Evolutionary conservation across 2,797 vertebrate genomes (phyloP).

Genomic region (Merluccius polli): DNA sequence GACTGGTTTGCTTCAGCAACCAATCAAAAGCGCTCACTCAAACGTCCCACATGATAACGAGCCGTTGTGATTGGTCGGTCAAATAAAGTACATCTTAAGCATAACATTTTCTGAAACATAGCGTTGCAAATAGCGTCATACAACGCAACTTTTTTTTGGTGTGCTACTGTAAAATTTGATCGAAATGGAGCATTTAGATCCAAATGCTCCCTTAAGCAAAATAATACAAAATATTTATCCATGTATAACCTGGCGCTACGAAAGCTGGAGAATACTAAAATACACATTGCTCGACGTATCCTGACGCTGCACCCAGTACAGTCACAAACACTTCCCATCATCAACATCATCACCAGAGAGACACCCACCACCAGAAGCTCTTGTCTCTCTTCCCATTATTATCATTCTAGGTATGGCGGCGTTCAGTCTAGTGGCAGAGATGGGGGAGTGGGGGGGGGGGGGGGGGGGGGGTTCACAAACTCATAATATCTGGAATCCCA

Average conservation of each 20-base stretch:
- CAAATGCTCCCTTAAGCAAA: too few relatives aligned
- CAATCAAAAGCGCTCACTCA: neutral
- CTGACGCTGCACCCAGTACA: neutral
- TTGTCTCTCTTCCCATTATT: neutral
- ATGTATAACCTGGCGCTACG: neutral
- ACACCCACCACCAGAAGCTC: neutral
- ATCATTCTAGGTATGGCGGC: neutral
- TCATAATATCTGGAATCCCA: constrained; percentile 1
- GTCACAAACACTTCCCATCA: neutral
- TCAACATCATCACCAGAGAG: neutral
- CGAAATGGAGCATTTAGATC: neutral
- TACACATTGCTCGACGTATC: neutral
- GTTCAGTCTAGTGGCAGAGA: neutral
- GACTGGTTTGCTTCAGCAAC: neutral
- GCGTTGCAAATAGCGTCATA: neutral
- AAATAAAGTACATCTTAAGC: neutral
- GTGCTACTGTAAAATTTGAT: neutral
- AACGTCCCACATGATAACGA: neutral
- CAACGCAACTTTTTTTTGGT: neutral
- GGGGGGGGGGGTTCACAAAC: too few relatives aligned
- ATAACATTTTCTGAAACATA: neutral
- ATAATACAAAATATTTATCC: neutral
- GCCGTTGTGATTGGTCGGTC: neutral
- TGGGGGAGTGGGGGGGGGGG: too few relatives aligned
- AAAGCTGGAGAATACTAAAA: neutral